Evolutionary conservation across 1,140 invertebrate genomes (phyloP), one percentile per base, ranked within the genome.

Genomic region (Zophobas atratus): DNA sequence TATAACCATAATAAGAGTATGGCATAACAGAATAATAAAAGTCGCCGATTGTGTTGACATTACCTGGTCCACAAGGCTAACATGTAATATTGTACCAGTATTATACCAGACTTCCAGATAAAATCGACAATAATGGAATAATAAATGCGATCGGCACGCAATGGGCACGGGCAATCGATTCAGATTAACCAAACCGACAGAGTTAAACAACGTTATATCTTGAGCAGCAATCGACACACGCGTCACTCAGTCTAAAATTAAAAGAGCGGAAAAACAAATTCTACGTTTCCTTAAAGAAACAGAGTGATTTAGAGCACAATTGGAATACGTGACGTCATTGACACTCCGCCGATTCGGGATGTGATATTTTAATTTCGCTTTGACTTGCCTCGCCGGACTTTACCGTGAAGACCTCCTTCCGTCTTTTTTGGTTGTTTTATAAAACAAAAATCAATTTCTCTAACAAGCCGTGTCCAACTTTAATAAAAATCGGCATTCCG

Each of bases 71-170:
- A 67, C 60, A 67, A 67, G 60, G 20, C 60, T 43, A 67, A 67
- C 60, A 67, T 67, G 60, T 67, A 67, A 67, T 67, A 43, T 67
- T 67, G 43, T 43, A 46, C 60, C 38, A 67, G 39, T 67, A 43
- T 67, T 67, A 67, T 43, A 46, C 60, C 38, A 67, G 39, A 2
- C 60, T 60, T n/a, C 3, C 60, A 38, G 60, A 67, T 67, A 67
- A 67, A 67, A 67, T 67, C 60, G 60, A 60, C 56, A 67, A 67
- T 67, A 67, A 67, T 67, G 60, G 60, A 67, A 67, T 67, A 67
- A 67, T 67, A 67, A 67, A 67, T 67, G 60, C 33, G 20, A 2
- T 8, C 20, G n/a, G 33, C 60, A 67, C 60, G 60, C 60, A 67
- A 67, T 39, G 20, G 20, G 38, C 8, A 67, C 60, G 20, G 20